These are phyloP conservation scores for Itoplectis maculator DNA, from an alignment of 2,888 invertebrate species.

Conservation along the genomic window DNA sequence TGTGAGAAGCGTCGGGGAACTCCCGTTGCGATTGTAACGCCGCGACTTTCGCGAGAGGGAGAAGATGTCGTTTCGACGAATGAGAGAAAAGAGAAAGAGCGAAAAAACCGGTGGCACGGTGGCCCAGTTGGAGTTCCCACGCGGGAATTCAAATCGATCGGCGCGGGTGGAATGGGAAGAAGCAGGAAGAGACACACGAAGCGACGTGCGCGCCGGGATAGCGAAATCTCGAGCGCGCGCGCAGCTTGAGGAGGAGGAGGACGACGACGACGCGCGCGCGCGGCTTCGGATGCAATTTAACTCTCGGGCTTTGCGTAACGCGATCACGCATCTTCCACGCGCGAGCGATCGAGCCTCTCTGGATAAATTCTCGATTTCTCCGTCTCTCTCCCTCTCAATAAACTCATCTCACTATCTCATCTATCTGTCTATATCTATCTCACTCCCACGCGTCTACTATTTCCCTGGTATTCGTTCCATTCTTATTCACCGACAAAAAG, in stretches of 20 bases:
- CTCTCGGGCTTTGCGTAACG: constrained; percentile 62
- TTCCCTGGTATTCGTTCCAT: no score
- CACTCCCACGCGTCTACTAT: constrained; percentile 13
- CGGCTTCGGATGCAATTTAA: constrained; percentile 29
- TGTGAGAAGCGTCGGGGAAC: constrained; percentile 12
- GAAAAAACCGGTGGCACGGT: no score
- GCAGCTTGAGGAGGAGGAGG: no score
- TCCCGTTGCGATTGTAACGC: not conserved
- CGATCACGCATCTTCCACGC: constrained; percentile 63
- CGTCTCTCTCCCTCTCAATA: not conserved
- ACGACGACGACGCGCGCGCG: not conserved
- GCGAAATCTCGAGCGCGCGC: not conserved
- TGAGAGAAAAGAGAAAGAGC: not conserved
- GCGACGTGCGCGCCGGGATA: not conserved
- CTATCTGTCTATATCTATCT: not conserved
- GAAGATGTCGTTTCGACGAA: not conserved
- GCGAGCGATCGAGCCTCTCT: constrained; percentile 2
- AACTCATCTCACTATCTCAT: no score
- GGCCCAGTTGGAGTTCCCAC: not conserved
- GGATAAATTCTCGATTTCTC: not conserved
- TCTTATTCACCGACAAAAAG: no score
- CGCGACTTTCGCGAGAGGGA: not conserved
- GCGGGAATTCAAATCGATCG: constrained; percentile 5
- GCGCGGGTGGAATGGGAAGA: not conserved
- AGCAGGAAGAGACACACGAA: constrained; percentile 8